Evolutionary conservation across 1,140 invertebrate species (phyloP).

Genomic region (Drosophila nasuta): DNA sequence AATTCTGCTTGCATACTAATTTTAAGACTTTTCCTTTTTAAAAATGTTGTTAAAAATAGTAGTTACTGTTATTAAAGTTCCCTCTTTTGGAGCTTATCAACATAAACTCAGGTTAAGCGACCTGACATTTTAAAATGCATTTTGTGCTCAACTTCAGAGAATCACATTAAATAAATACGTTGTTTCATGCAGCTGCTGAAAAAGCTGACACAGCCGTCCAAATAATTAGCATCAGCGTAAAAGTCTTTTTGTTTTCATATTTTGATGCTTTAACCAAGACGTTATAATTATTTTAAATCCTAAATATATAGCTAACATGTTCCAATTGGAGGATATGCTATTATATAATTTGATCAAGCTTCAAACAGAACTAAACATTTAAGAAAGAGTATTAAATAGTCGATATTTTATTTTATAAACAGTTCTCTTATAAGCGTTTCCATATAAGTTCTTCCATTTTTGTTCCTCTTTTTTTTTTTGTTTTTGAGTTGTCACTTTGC

Average conservation of each 20-base stretch:
- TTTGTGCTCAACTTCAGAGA: conserved; percentile 50
- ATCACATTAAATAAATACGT: conserved; percentile 63
- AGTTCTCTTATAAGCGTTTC: conserved; percentile 22
- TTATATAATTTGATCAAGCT: neutral
- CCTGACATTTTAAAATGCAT: conserved; percentile 76
- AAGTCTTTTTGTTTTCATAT: neutral
- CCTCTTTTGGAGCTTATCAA: conserved; percentile 8
- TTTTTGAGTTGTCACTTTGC: conserved; percentile 30
- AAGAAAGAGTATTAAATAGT: conserved; percentile 3
- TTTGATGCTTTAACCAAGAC: neutral
- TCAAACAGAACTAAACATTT: no score
- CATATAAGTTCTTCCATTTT: neutral
- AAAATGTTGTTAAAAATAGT: no score
- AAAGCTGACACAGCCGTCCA: conserved; percentile 52
- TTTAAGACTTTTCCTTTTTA: no score
- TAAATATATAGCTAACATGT: no score
- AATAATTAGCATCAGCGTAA: conserved; percentile 64
- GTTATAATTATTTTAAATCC: neutral
- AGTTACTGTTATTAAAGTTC: no score
- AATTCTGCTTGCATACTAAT: no score
- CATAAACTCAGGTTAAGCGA: neutral
- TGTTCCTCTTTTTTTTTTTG: neutral
- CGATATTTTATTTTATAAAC: neutral
- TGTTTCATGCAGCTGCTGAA: conserved; percentile 29
- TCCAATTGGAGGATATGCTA: no score